Conservation (phyloP, 2,113 vertebrate species). For the Poeciliopsis retropinna region DNA sequence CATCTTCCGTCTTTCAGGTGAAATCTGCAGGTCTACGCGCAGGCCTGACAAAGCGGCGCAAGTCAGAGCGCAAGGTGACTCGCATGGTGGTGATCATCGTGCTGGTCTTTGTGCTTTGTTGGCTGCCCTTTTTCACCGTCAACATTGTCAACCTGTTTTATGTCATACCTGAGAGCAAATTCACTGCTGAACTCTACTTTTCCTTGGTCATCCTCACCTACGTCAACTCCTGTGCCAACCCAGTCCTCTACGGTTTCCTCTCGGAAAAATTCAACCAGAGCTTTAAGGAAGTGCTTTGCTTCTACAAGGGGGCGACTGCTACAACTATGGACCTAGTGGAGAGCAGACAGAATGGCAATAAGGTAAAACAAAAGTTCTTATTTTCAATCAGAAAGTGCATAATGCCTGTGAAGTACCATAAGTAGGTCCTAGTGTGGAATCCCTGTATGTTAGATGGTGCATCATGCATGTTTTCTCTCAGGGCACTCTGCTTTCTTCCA, state of each 20-base stretch:
- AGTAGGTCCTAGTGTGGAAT: too few relatives aligned
- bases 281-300: slow-evolving; percentile 88
- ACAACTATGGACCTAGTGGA: slow-evolving; percentile 34
- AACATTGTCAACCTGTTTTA: slow-evolving; percentile 90
- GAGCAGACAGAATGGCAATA: background rate
- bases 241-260: slow-evolving; percentile 90
- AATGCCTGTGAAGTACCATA: too few relatives aligned
- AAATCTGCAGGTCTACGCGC: slow-evolving; percentile 83
- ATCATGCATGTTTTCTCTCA: too few relatives aligned
- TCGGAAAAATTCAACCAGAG: slow-evolving; percentile 92
- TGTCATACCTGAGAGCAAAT: slow-evolving; percentile 83
- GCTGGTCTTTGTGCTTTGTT: slow-evolving; percentile 89
- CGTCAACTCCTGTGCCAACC: slow-evolving; percentile 94
- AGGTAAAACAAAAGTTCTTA: slow-evolving; percentile 74
- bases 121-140: slow-evolving; percentile 90
- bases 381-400: slow-evolving; percentile 57
- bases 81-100: slow-evolving; percentile 95
- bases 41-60: slow-evolving; percentile 83
- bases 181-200: slow-evolving; percentile 79
- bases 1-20: slow-evolving; percentile 68
- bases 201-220: slow-evolving; percentile 88
- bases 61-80: slow-evolving; percentile 89
- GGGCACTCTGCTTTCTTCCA: too few relatives aligned
- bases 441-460: too few relatives aligned
- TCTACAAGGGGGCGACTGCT: slow-evolving; percentile 61